A percentile compares a stretch with the other conserved stretches of the same genome.
Conservation (phyloP, 2,888 invertebrate species). For the Ochropacha duplaris region DNA sequence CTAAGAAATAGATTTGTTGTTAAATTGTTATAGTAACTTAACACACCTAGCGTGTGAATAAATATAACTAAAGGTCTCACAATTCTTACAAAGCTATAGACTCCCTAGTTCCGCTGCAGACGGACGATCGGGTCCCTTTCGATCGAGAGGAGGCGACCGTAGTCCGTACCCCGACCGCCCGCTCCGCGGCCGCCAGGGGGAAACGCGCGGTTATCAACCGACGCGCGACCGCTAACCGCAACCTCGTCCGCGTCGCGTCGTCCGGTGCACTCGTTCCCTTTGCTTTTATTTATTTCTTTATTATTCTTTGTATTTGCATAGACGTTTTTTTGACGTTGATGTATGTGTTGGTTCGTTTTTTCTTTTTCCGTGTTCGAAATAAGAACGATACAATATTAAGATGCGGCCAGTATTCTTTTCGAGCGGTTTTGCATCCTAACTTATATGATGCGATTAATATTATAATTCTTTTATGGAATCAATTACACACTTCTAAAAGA, state of each 20-base stretch:
- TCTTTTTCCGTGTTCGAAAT: background rate
- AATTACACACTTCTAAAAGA: no score
- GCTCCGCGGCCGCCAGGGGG: conserved; percentile 28
- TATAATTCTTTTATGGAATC: no score
- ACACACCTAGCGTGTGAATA: no score
- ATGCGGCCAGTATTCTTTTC: background rate
- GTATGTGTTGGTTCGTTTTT: background rate
- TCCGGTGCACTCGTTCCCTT: background rate
- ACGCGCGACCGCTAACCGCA: conserved; percentile 6
- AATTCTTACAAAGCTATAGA: conserved; percentile 10
- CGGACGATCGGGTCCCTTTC: conserved; percentile 9
- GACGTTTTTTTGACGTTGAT: background rate
- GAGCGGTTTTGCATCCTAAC: background rate
- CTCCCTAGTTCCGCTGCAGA: conserved; percentile 32
- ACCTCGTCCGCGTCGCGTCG: background rate
- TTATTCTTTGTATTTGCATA: background rate
- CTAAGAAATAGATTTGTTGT: no score
- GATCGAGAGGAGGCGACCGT: conserved; percentile 35
- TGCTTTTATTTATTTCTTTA: background rate
- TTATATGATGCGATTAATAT: background rate
- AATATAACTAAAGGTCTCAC: no score
- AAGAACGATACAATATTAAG: background rate
- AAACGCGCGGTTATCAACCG: conserved; percentile 19
- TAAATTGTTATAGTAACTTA: no score
- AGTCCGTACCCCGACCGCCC: conserved; percentile 22